Base-by-base conservation (phyloP, 2,113 vertebrate species). In the Myxocyprinus asiaticus region DNA sequence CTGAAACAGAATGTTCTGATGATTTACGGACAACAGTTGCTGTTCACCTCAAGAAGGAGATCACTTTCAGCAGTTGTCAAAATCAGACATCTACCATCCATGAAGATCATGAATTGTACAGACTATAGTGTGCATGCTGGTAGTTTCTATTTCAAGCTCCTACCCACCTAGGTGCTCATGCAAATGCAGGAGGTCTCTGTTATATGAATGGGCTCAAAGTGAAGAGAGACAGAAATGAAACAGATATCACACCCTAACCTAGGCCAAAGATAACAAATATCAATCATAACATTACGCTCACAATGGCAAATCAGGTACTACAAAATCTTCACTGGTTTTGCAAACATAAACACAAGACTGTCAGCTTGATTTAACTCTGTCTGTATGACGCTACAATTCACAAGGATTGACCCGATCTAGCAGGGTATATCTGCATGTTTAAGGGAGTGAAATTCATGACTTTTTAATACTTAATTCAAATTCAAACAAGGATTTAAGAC, bases 191-290 rank as follows among this genome's bases (percentile, higher is more conserved):
- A 14, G 43, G 12, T 59, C 33, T 15, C 9, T 48, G 53, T 53
- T 44, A 79, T 53, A 43, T 73, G 63, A 80, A 80, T 53, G 63
- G 62, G 50, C 15, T 50, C 17, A 81, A 62, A 83, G 69, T 3
- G 0, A 8, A 76, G 43, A 87, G 66, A n/a, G 8, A 48, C 22
- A 33, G 22, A 33, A 33, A 33, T 33, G 3, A 33, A 33, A 33
- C 22, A 33, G 22, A 33, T 33, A 33, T 33, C 22, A 3, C 3
- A 33, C 33, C 63, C 48, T 17, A 22, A 75, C n/a, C 80, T 65
- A 58, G 73, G 22, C 82, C 81, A 86, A 83, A 78, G 67, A 33
- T 58, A 80, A 86, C 67, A 86, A 48, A 12, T 11, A 83, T 84
- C 42, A n/a, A 79, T 77, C 79, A 80, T 15, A 50, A 77, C 58